A percentile compares a stretch with the other conserved stretches of the same genome.
Conservation (phyloP, 2,888 invertebrate species). For the Dolomedes plantarius region DNA sequence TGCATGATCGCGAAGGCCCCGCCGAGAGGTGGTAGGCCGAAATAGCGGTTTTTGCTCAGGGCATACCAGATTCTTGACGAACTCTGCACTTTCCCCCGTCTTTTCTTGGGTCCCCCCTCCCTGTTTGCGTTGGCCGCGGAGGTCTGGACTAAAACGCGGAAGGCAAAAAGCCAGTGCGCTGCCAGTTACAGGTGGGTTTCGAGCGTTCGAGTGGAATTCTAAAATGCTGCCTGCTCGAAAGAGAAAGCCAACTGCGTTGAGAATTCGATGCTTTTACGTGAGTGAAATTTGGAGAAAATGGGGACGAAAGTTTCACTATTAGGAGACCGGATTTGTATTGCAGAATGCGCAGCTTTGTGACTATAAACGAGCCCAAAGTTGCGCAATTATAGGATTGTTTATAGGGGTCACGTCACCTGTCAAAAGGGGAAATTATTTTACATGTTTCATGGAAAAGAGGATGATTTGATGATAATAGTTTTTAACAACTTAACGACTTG, state of each 20-base stretch:
- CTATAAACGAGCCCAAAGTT: too few relatives aligned
- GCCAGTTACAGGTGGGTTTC: neutral
- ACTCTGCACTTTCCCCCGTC: neutral
- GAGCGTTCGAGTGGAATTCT: neutral
- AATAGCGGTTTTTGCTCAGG: slow-evolving; percentile 60
- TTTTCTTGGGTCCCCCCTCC: neutral
- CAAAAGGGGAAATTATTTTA: too few relatives aligned
- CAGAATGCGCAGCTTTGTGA: too few relatives aligned
- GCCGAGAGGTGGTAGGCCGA: slow-evolving; percentile 29
- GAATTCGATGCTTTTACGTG: neutral
- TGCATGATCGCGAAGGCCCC: neutral
- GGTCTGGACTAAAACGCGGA: neutral
- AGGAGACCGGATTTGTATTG: too few relatives aligned
- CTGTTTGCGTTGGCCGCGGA: slow-evolving; percentile 2
- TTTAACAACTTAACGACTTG: too few relatives aligned
- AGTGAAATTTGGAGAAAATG: neutral
- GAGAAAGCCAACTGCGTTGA: neutral
- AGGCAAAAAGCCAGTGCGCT: too few relatives aligned
- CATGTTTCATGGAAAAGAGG: too few relatives aligned
- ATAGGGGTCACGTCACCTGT: too few relatives aligned
- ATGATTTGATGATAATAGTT: too few relatives aligned
- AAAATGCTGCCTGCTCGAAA: neutral
- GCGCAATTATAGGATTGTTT: too few relatives aligned
- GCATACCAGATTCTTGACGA: slow-evolving; percentile 55
- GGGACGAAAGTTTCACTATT: too few relatives aligned